phyloP scores from a whole-genome alignment of 2,888 invertebrate species.

The Aphidius colemani region DNA sequence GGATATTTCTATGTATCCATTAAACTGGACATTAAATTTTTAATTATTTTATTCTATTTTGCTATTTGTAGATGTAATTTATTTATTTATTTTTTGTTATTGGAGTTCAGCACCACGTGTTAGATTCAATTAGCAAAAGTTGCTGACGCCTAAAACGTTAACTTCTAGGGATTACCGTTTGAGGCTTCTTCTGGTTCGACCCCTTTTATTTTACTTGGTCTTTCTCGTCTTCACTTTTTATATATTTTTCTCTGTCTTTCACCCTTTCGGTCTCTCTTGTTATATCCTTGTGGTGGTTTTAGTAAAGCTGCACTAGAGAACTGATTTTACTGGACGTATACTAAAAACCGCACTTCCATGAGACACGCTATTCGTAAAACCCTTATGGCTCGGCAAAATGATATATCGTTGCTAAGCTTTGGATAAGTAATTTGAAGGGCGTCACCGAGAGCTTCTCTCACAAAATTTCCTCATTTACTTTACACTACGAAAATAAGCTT shows the following conservation, averaged over 20 bases:
- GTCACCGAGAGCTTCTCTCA: neutral
- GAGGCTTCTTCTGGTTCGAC: constrained; percentile 12
- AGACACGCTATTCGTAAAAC: neutral
- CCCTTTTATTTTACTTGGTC: neutral
- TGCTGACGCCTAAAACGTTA: constrained; percentile 20
- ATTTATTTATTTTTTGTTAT: too few species aligned
- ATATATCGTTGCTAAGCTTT: constrained; percentile 5
- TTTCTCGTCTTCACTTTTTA: too few species aligned
- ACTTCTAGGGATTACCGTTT: constrained; percentile 19
- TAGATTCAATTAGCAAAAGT: constrained; percentile 17
- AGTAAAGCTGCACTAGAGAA: neutral
- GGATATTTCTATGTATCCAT: too few species aligned
- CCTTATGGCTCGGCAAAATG: constrained; percentile 14
- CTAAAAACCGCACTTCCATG: constrained; percentile 1
- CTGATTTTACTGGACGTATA: neutral
- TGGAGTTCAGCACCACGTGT: too few species aligned
- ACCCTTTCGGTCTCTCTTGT: constrained; percentile 1
- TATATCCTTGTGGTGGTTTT: constrained; percentile 8
- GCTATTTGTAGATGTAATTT: too few species aligned
- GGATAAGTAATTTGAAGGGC: constrained; percentile 11
- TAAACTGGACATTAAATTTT: too few species aligned
- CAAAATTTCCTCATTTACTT: too few species aligned
- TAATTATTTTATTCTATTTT: too few species aligned
- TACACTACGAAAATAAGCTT: too few species aligned
- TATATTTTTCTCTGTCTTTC: too few species aligned